A percentile compares a stretch with the other conserved stretches of the same genome.
Evolutionary conservation across 2,888 invertebrate genomes (phyloP).

Genomic region (Synanthedon myopaeformis): DNA sequence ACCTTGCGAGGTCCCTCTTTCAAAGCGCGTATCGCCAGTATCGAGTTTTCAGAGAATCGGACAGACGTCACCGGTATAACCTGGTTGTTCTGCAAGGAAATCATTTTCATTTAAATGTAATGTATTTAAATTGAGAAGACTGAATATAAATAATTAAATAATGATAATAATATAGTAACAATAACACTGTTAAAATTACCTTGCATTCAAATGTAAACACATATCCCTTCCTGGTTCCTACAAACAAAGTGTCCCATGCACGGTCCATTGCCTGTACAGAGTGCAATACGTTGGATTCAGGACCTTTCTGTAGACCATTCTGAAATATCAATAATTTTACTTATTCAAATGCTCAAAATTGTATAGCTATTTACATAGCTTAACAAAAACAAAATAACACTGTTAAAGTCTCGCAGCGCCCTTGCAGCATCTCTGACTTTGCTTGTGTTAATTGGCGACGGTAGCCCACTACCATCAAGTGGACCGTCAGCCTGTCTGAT

Average conservation of each 20-base stretch:
- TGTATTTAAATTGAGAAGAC: constrained; percentile 2
- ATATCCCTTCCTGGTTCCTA: constrained; percentile 79
- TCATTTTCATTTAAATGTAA: not conserved
- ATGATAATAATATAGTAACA: not conserved
- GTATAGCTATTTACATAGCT: not conserved
- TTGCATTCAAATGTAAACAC: constrained; percentile 76
- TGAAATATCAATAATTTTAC: constrained; percentile 24
- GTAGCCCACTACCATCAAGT: too few species aligned
- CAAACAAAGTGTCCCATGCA: constrained; percentile 78
- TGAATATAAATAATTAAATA: constrained; percentile 3
- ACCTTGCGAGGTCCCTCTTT: constrained; percentile 80
- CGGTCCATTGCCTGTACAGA: constrained; percentile 81
- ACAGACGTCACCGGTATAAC: constrained; percentile 63
- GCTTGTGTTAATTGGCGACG: too few species aligned
- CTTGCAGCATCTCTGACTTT: too few species aligned
- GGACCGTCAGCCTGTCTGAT: too few species aligned
- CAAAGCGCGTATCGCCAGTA: constrained; percentile 77
- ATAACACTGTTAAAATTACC: constrained; percentile 45
- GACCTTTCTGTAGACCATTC: constrained; percentile 66
- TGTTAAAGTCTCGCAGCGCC: too few species aligned
- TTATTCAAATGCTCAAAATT: too few species aligned
- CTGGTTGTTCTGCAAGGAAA: constrained; percentile 63
- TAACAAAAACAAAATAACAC: not conserved
- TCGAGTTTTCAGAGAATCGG: constrained; percentile 74
- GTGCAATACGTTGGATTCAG: constrained; percentile 67